Evolutionary conservation across 2,888 invertebrate genomes (phyloP), one percentile per base, ranked within the genome.

Genomic region (Sussaba pulchella): DNA sequence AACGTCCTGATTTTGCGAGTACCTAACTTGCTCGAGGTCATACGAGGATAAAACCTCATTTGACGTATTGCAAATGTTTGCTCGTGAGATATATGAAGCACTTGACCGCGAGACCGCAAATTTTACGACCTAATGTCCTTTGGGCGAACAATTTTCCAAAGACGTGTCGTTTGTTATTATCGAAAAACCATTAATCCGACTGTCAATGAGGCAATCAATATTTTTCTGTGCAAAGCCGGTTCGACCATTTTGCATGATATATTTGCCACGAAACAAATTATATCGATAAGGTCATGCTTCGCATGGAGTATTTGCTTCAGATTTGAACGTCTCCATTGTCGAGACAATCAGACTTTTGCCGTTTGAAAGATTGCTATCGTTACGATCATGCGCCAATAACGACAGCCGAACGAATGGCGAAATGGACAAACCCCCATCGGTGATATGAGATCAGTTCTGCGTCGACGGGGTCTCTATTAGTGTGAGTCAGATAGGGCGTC

Each of bases 1-100:
- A 59, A 36, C 57, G 57, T 59, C 36, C 31, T 36, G 57, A 59
- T 39, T 59, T 14, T 21, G 19, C 52, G 52, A 26, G n/a, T 12
- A 10, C 26, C n/a, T n/a, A n/a, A n/a, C n/a, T n/a, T 54, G n/a
- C 26, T 9, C 12, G n/a, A 26, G 26, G 52, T 24, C 26, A 52
- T 24, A 12, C 24, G 9, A 52, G 10, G 10, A 10, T 8, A 9
- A 24, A 12, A 10, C 12, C 12, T 39, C 41, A 6, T 39, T 43
- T 14, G 10, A 64, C 6, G 12, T 5, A 54, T 54, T 26, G 14
- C 24, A n/a, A 26, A 1, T n/a, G 6, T 54, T 54, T 12, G 8
- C 3, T 54, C 14, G 10, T 1, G 26, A 54, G 26, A 54, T 54
- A 26, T n/a, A 26, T 54, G n/a, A 1, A 14, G n/a, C 5, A 17